phyloP scores from a whole-genome alignment of 2,888 invertebrate species.

The Monoplex corrugatus region DNA sequence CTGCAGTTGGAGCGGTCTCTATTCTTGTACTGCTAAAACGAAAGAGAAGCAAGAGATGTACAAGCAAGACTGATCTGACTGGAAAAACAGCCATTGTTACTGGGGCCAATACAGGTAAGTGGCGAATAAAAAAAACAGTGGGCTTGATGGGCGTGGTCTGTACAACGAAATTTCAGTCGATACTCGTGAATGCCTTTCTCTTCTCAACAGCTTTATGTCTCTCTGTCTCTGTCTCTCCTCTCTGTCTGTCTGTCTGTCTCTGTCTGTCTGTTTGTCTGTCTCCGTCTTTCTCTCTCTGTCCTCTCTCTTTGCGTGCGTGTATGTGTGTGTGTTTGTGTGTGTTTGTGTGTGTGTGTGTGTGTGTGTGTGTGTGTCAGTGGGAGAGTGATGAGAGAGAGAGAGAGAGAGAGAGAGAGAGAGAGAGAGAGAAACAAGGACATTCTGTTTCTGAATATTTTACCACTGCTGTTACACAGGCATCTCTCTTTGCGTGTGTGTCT shows the following conservation, averaged over 20 bases:
- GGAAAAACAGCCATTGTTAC: conserved; percentile 94
- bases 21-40: not conserved
- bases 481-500: not conserved
- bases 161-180: not conserved
- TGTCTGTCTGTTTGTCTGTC: too few species aligned
- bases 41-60: conserved; percentile 75
- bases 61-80: conserved; percentile 85
- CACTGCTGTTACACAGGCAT: too few species aligned
- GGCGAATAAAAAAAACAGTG: not conserved
- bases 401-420: too few species aligned
- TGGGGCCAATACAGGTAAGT: conserved; percentile 89
- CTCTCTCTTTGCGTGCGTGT: not conserved
- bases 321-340: too few species aligned
- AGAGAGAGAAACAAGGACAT: too few species aligned
- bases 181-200: not conserved
- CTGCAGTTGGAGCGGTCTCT: not conserved
- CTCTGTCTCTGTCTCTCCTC: too few species aligned
- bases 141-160: not conserved
- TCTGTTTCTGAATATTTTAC: too few species aligned
- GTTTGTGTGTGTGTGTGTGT: too few species aligned
- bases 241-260: too few species aligned
- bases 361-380: too few species aligned
- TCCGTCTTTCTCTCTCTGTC: not conserved
- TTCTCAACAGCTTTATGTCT: not conserved
- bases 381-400: too few species aligned